phyloP scores from a whole-genome alignment of 2,888 invertebrate genomes.

The Pterostichus madidus region DNA sequence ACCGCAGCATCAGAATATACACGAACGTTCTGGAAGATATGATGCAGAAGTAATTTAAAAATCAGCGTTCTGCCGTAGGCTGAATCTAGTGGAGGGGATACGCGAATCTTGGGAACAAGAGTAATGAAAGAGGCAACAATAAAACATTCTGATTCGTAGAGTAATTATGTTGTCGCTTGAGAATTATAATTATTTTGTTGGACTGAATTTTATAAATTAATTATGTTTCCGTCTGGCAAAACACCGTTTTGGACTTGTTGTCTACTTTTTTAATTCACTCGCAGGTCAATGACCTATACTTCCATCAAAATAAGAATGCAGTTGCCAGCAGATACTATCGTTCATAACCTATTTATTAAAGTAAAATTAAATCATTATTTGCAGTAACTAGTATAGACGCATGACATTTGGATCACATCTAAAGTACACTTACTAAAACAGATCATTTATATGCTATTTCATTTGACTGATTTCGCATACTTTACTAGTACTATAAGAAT shows the following conservation, averaged over 20 bases:
- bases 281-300: no score
- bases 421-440: no score
- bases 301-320: background rate
- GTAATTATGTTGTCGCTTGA: slow-evolving; percentile 2
- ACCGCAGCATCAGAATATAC: slow-evolving; percentile 54
- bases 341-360: background rate
- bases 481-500: no score
- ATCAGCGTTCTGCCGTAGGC: slow-evolving; percentile 58
- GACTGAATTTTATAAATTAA: slow-evolving; percentile 5
- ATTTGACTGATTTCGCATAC: no score
- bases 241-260: background rate
- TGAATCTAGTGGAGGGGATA: background rate
- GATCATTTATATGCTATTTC: no score
- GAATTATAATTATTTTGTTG: slow-evolving; percentile 31
- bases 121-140: slow-evolving; percentile 35
- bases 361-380: background rate
- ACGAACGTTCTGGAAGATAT: slow-evolving; percentile 56
- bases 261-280: background rate
- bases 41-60: slow-evolving; percentile 67
- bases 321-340: background rate
- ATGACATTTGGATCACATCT: no score
- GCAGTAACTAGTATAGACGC: no score
- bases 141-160: slow-evolving; percentile 15
- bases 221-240: background rate
- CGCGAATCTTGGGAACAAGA: slow-evolving; percentile 3